These are phyloP conservation scores for Hydropsyche tenuis DNA, from an alignment of 1,140 invertebrate species.

Conservation along the genomic window DNA sequence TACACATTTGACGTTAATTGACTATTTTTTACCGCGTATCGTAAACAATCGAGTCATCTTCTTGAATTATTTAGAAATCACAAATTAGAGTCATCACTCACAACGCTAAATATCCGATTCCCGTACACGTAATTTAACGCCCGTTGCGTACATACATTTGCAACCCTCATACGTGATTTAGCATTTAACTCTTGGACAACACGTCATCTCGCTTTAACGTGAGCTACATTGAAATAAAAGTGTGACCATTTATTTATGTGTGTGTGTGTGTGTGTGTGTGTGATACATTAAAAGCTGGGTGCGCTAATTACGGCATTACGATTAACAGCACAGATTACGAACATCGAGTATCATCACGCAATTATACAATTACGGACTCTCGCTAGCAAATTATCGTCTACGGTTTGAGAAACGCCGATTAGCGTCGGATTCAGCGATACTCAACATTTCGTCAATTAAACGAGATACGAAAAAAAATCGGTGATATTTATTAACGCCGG, in stretches of 20 bases:
- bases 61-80: background rate
- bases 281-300: background rate
- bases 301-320: constrained; percentile 24
- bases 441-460: background rate
- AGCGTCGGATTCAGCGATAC: background rate
- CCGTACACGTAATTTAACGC: background rate
- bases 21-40: background rate
- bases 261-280: background rate
- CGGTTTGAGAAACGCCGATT: constrained; percentile 13
- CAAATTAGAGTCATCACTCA: constrained; percentile 11
- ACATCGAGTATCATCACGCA: constrained; percentile 39
- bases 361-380: constrained; percentile 44
- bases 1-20: constrained; percentile 24
- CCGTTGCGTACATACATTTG: too few species aligned
- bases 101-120: background rate
- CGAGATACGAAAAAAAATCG: too few species aligned
- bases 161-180: too few species aligned
- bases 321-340: constrained; percentile 28
- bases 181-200: too few species aligned
- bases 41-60: background rate
- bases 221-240: too few species aligned
- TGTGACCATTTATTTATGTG: background rate
- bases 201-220: too few species aligned
- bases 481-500: background rate
- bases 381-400: constrained; percentile 42